These are phyloP conservation scores for Pristionchus maxplancki DNA, from an alignment of 2,888 invertebrate genomes.

Conservation along the genomic window DNA sequence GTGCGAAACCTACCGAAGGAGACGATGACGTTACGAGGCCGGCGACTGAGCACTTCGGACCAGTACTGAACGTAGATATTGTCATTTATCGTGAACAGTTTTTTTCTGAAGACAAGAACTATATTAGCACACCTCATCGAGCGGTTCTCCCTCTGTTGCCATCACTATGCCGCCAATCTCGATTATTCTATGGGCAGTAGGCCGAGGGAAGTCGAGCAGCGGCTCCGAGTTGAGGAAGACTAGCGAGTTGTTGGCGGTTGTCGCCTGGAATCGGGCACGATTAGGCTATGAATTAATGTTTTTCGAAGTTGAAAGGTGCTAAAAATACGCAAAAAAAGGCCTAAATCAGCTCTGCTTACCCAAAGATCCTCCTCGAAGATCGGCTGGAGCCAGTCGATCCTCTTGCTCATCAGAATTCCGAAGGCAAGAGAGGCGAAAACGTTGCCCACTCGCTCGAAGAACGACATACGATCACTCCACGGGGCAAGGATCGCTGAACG, in stretches of 20 bases:
- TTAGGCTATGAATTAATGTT: neutral
- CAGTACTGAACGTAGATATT: neutral
- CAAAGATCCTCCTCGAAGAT: neutral
- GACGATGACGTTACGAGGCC: neutral
- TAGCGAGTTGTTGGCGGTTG: neutral
- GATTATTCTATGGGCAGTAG: neutral
- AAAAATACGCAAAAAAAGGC: no score
- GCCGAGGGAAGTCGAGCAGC: neutral
- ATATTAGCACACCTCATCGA: neutral
- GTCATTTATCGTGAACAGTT: neutral
- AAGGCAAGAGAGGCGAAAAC: neutral
- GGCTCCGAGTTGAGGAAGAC: neutral
- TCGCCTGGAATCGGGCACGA: neutral
- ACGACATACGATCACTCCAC: neutral
- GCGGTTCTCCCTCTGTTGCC: neutral
- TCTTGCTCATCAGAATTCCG: neutral
- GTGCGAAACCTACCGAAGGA: no score
- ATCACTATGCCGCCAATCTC: neutral
- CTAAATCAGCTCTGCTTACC: neutral
- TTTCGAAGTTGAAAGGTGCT: neutral
- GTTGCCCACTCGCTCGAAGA: neutral
- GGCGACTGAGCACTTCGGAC: neutral
- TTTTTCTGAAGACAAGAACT: neutral
- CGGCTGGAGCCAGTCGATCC: neutral
- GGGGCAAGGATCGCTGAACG: neutral